Percentiles rank a stretch among this genome's conserved stretches.
phyloP scores from a whole-genome alignment of 2,113 vertebrate species.

The Fregata magnificens region DNA sequence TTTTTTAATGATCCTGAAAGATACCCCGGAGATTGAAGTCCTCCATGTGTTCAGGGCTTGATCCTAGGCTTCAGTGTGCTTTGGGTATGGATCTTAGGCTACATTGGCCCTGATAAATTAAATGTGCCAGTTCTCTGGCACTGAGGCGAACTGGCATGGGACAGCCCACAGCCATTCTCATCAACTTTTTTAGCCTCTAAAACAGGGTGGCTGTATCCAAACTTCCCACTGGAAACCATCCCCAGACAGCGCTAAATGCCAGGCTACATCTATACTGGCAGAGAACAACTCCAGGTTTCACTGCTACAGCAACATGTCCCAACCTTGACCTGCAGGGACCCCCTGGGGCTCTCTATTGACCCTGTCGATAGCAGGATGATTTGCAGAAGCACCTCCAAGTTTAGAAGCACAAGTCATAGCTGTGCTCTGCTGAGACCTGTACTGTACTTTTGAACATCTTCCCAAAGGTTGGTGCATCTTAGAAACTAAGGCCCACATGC shows the following conservation, averaged over 20 bases:
- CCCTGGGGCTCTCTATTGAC: background rate
- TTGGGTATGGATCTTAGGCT: background rate
- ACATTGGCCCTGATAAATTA: background rate
- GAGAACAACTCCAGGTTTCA: background rate
- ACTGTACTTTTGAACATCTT: background rate
- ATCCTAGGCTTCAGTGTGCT: background rate
- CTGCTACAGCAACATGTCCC: background rate
- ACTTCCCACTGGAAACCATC: background rate
- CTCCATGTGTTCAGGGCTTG: background rate
- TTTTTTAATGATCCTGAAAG: constrained; percentile 36
- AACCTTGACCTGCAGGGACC: background rate
- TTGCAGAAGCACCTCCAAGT: background rate
- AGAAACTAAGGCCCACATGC: background rate
- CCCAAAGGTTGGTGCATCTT: background rate
- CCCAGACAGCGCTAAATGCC: background rate
- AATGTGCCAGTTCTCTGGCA: background rate
- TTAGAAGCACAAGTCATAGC: background rate
- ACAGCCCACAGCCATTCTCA: background rate
- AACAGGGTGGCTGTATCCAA: background rate
- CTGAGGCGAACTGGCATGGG: background rate
- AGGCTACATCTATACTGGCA: background rate
- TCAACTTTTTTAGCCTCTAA: background rate
- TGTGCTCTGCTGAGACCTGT: background rate
- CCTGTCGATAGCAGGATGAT: background rate
- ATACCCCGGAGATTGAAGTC: background rate